Evolutionary conservation across 92 coral and sea anemone species (phyloP), one percentile per base, ranked within the genome.

Genomic region (Porites evermanni): DNA sequence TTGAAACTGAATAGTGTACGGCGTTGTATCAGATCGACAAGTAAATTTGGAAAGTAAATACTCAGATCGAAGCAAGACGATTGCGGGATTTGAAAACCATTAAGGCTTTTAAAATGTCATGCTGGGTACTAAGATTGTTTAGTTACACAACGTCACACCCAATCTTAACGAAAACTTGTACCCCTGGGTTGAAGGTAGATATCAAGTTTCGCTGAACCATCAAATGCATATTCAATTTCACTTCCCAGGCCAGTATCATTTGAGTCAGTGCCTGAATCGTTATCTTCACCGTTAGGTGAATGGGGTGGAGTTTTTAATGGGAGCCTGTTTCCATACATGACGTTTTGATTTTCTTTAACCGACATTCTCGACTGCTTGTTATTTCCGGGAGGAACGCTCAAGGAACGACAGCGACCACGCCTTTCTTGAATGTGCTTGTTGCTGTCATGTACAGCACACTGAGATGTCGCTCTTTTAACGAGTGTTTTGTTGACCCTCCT

Each of bases 221-320:
- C 75, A 53, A 77, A 19, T n/a, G 89, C 74, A 74, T 88, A 91
- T 74, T 87, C 94, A 20, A 91, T 70, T 19, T 88, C 94, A 38
- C 90, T 91, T 17, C 94, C 94, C 4, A 91, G 66, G 17, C 94
- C 94, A 67, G 83, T 79, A 38, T 75, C 90, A 14, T 78, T 88
- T 17, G 77, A 84, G 44, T 91, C 93, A 65, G 86, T 50, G 63
- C 51, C 72, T 63, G 80, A 66, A 23, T 79, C 82, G 61, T 65
- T 32, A 16, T 83, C 72, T 14, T 74, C 82, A 51, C 69, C 53
- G 23, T 65, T 77, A 1, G 65, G 4, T 26, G 72, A 84, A 7
- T 78, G 77, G n/a, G 64, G 88, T 60, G 52, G 87, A 74, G 70
- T 88, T 75, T 66, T 81, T 10, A 50, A 51, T n/a, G 29, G 75